Evolutionary conservation across 2,113 vertebrate genomes (phyloP).

Genomic region (Eublepharis macularius): DNA sequence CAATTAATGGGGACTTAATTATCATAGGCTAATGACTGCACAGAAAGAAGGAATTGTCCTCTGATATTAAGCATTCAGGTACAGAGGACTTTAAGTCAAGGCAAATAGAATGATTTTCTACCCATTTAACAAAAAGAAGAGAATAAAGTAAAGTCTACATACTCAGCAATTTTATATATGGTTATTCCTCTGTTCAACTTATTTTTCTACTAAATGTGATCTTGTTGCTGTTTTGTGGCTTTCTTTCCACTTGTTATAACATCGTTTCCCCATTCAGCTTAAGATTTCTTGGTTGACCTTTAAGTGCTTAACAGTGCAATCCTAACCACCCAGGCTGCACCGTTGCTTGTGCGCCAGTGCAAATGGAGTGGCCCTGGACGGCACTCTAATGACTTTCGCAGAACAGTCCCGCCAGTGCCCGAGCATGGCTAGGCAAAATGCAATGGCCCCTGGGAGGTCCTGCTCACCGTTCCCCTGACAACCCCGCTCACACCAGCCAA

Average conservation of each 20-base stretch:
- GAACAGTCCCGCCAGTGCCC: too few species aligned
- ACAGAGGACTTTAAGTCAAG: conserved; percentile 44
- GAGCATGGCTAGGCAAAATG: too few species aligned
- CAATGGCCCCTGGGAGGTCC: too few species aligned
- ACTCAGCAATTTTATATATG: background rate
- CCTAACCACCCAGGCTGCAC: too few species aligned
- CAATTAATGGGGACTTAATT: conserved; percentile 52
- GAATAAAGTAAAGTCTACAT: background rate
- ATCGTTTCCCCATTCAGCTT: background rate
- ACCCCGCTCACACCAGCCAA: too few species aligned
- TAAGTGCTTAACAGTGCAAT: too few species aligned
- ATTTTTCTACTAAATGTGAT: background rate
- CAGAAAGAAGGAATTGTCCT: conserved; percentile 31
- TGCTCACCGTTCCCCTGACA: too few species aligned
- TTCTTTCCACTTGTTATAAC: background rate
- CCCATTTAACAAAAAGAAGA: conserved; percentile 33
- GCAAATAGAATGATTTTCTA: conserved; percentile 31
- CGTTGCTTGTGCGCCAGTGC: too few species aligned
- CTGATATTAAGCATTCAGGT: conserved; percentile 47
- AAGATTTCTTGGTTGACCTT: background rate
- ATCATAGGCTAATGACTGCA: conserved; percentile 46
- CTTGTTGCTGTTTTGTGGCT: background rate
- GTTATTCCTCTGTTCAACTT: background rate
- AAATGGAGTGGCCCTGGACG: too few species aligned
- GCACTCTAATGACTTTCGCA: too few species aligned